Evolutionary conservation across 2,797 vertebrate genomes (phyloP).

Genomic region (Sciaenops ocellatus): DNA sequence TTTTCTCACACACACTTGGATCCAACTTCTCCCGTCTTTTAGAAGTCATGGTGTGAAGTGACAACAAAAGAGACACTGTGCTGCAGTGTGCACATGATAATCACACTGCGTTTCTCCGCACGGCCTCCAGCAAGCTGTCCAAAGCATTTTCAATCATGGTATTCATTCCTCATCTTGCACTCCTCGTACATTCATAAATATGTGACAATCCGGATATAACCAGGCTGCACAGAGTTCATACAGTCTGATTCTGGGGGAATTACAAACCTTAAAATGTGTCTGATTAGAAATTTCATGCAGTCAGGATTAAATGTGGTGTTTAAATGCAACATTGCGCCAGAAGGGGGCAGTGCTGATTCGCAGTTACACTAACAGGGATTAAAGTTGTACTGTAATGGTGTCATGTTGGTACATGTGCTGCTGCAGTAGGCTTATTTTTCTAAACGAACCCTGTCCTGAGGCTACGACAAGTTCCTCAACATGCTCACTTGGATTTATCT

Average conservation of each 20-base stretch:
- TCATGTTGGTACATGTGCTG: constrained; percentile 48
- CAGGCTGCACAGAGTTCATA: not conserved
- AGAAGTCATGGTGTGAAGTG: constrained; percentile 46
- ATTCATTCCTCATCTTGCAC: constrained; percentile 17
- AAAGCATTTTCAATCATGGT: constrained; percentile 13
- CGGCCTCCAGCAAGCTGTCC: constrained; percentile 52
- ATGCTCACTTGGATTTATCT: constrained; percentile 12
- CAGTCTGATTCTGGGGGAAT: not conserved
- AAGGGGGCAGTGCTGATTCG: constrained; percentile 60
- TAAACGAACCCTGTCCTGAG: constrained; percentile 47
- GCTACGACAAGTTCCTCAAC: constrained; percentile 50
- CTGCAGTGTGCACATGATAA: constrained; percentile 75
- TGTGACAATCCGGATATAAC: not conserved
- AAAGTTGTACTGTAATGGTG: not conserved
- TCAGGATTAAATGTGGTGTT: not conserved
- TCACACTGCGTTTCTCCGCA: constrained; percentile 67
- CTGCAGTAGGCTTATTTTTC: not conserved
- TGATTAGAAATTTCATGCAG: not conserved
- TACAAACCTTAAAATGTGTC: not conserved
- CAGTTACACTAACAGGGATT: not conserved
- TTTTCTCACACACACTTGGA: constrained; percentile 20
- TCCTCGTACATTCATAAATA: not conserved
- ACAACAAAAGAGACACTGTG: constrained; percentile 77
- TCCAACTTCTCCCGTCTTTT: constrained; percentile 28
- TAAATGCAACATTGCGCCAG: constrained; percentile 18